These are phyloP conservation scores for Gallinago undulata DNA, from an alignment of 2,113 vertebrate genomes.

Conservation along the genomic window DNA sequence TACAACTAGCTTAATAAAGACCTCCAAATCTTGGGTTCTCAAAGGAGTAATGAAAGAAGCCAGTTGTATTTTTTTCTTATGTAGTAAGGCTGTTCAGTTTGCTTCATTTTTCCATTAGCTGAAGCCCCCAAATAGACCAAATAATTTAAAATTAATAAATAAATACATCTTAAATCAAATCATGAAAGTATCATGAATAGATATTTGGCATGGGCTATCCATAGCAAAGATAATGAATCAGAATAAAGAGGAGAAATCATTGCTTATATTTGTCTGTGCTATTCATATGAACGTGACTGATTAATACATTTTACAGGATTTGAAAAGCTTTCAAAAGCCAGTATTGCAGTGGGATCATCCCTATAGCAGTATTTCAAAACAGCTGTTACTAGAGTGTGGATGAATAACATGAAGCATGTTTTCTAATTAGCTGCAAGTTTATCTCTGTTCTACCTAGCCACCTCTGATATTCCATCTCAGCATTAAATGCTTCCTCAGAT, in stretches of 20 bases:
- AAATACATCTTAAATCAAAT: background rate
- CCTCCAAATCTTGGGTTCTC: background rate
- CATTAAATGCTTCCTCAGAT: slow-evolving; percentile 15
- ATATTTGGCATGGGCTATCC: background rate
- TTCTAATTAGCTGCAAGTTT: slow-evolving; percentile 47
- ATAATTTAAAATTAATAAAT: background rate
- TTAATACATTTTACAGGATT: slow-evolving; percentile 51
- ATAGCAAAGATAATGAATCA: slow-evolving; percentile 1
- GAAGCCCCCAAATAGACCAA: background rate
- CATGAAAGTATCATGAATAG: background rate
- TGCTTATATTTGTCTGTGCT: background rate
- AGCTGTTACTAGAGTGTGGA: slow-evolving; percentile 31
- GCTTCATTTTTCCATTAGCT: background rate
- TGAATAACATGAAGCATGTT: background rate
- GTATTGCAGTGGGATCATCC: slow-evolving; percentile 28
- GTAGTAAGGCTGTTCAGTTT: background rate
- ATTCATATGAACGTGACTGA: slow-evolving; percentile 16
- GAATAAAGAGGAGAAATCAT: slow-evolving; percentile 36
- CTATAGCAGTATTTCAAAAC: slow-evolving; percentile 49
- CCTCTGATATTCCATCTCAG: slow-evolving; percentile 4
- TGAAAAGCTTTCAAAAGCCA: slow-evolving; percentile 49
- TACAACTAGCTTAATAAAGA: background rate
- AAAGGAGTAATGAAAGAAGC: background rate
- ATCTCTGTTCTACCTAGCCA: background rate
- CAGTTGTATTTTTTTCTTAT: background rate